These are phyloP conservation scores for Cotesia glomerata DNA, from an alignment of 1,140 invertebrate species.

Conservation along the genomic window DNA sequence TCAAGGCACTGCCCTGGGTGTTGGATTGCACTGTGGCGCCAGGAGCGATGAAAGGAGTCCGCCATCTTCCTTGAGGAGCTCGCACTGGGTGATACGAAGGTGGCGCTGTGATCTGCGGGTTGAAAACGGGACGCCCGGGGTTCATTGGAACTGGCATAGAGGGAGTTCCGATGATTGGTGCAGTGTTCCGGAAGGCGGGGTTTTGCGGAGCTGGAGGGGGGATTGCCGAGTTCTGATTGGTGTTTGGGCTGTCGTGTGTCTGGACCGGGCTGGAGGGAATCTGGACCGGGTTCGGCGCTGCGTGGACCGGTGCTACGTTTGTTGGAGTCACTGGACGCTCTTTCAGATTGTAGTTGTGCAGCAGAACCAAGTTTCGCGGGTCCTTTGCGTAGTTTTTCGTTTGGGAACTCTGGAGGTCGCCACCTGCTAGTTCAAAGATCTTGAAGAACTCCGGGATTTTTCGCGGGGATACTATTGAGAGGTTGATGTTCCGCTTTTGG, in stretches of 20 bases:
- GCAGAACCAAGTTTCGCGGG: conserved; percentile 79
- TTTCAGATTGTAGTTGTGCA: conserved; percentile 73
- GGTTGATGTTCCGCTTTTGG: conserved; percentile 79
- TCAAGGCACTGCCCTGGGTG: conserved; percentile 66
- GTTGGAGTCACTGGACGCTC: conserved; percentile 80
- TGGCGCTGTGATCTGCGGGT: conserved; percentile 63
- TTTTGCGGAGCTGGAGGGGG: conserved; percentile 48
- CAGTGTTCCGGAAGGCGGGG: conserved; percentile 50
- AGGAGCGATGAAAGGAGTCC: conserved; percentile 54
- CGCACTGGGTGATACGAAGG: conserved; percentile 63
- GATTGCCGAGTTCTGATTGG: conserved; percentile 55
- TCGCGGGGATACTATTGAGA: conserved; percentile 87
- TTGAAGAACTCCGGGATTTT: conserved; percentile 83
- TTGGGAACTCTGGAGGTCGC: conserved; percentile 77
- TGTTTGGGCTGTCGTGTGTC: conserved; percentile 67
- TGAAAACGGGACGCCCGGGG: conserved; percentile 51
- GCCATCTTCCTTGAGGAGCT: conserved; percentile 50
- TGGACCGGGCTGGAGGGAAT: conserved; percentile 66
- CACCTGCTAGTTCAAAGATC: conserved; percentile 84
- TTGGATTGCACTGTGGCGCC: conserved; percentile 54
- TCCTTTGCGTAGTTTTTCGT: conserved; percentile 93
- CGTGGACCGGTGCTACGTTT: conserved; percentile 54
- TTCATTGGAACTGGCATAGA: conserved; percentile 49
- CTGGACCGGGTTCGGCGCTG: conserved; percentile 49
- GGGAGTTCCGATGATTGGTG: conserved; percentile 54